A percentile compares a stretch with the other conserved stretches of the same genome.
Conservation (phyloP, 2,113 vertebrate species). For the Loxodonta africana region DNA sequence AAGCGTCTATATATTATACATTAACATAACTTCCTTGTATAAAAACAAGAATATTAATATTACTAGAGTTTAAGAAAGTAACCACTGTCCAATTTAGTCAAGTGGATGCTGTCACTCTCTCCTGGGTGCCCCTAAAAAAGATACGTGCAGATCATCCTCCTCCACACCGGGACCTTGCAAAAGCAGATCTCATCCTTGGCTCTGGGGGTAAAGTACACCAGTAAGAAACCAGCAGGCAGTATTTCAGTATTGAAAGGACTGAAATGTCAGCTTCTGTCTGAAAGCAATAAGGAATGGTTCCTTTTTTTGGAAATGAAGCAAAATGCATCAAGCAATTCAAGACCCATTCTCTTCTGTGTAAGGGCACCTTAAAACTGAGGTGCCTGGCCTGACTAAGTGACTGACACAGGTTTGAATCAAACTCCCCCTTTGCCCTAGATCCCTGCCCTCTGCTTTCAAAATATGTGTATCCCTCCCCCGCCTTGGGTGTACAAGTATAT, state of each 20-base stretch:
- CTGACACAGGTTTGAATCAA: too few relatives aligned
- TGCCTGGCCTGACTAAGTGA: too few relatives aligned
- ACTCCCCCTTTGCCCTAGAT: too few relatives aligned
- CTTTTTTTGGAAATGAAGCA: conserved; percentile 70
- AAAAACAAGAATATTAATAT: background rate
- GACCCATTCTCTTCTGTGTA: conserved; percentile 17
- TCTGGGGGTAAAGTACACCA: background rate
- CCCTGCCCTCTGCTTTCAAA: too few relatives aligned
- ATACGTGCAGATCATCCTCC: background rate
- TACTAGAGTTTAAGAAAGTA: background rate
- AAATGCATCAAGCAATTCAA: conserved; percentile 21
- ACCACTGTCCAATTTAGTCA: background rate
- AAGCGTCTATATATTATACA: background rate
- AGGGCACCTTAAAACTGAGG: too few relatives aligned
- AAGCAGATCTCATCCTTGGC: background rate
- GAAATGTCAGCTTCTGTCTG: conserved; percentile 59
- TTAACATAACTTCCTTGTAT: background rate
- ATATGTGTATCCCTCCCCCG: too few relatives aligned
- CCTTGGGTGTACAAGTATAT: too few relatives aligned
- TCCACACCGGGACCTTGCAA: background rate
- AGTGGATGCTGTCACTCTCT: too few relatives aligned
- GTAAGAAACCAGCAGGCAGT: background rate
- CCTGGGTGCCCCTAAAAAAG: background rate
- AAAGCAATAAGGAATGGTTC: conserved; percentile 65
- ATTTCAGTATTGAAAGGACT: conserved; percentile 57